Evolutionary conservation across 2,113 vertebrate genomes (phyloP).

Genomic region (Coturnix japonica): DNA sequence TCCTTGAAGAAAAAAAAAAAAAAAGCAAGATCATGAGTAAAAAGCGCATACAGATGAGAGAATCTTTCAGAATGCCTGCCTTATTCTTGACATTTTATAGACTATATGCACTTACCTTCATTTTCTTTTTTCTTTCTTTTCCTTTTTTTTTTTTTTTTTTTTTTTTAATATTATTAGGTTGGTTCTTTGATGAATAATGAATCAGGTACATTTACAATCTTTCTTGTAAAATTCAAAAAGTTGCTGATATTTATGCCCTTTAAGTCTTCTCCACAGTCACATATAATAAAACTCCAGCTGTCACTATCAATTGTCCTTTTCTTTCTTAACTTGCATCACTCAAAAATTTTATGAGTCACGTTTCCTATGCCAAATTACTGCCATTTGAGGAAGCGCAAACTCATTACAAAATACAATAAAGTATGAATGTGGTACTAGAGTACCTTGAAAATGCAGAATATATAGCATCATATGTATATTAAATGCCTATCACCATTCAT

Average conservation of each 20-base stretch:
- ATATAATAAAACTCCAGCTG: not conserved
- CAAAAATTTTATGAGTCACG: not conserved
- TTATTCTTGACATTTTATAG: conserved; percentile 5
- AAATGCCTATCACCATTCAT: not conserved
- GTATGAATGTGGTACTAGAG: not conserved
- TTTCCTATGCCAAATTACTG: not conserved
- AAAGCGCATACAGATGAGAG: not conserved
- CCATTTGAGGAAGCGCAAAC: not conserved
- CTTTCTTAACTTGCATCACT: not conserved
- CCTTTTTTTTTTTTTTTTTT: not conserved
- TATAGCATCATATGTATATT: not conserved
- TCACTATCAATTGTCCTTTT: not conserved
- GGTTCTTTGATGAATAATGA: conserved; percentile 55
- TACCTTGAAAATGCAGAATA: not conserved
- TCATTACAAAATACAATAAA: not conserved
- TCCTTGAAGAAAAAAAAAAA: not conserved
- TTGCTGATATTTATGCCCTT: not conserved
- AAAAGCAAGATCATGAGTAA: not conserved
- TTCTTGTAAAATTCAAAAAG: conserved; percentile 7
- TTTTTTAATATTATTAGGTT: not conserved
- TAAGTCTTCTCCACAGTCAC: not conserved
- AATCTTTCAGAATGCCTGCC: not conserved
- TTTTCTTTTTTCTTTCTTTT: too few species aligned
- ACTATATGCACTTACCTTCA: not conserved
- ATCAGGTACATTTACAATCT: not conserved